These are phyloP conservation scores for Bothrops jararaca DNA, from an alignment of 2,113 vertebrate genomes.

Conservation along the genomic window DNA sequence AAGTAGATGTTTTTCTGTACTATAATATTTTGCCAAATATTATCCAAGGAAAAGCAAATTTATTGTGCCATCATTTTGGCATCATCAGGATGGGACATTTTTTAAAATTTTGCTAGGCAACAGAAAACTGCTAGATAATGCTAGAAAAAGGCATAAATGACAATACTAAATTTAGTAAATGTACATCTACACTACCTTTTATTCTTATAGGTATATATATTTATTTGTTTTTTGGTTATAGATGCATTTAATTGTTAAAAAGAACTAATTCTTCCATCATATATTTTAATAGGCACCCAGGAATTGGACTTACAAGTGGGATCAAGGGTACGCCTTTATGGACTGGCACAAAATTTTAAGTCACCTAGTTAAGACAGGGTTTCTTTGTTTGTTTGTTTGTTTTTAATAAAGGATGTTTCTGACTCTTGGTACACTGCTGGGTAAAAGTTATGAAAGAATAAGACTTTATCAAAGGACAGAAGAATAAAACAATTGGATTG, in stretches of 20 bases:
- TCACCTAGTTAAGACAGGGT: background rate
- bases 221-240: background rate
- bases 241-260: background rate
- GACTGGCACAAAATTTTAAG: background rate
- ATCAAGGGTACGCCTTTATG: background rate
- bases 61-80: background rate
- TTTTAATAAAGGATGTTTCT: background rate
- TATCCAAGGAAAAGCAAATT: background rate
- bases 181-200: background rate
- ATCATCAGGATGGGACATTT: background rate
- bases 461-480: background rate
- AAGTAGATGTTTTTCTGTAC: too few relatives aligned
- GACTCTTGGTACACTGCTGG: background rate
- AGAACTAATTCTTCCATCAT: background rate
- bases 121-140: background rate
- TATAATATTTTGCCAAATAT: background rate
- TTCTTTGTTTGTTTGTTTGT: background rate
- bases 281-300: background rate
- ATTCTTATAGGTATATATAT: background rate
- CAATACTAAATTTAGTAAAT: background rate
- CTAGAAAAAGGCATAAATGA: background rate
- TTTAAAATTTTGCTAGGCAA: background rate
- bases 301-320: background rate
- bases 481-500: background rate
- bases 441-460: background rate